Conservation (phyloP, 2,888 invertebrate genomes). For the Drosophila subsilvestris region DNA sequence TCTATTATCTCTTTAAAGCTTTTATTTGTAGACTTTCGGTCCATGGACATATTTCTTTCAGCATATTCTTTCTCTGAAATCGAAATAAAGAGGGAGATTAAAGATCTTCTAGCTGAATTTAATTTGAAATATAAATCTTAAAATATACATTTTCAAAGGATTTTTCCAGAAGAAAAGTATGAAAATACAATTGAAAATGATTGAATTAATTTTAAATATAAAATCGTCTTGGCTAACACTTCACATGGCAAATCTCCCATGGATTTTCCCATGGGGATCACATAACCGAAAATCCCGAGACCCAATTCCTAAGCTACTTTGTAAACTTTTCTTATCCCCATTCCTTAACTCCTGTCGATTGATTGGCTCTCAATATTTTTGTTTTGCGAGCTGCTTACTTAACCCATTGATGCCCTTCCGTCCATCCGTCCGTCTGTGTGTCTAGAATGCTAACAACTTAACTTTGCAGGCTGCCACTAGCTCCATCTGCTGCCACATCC, state of each 20-base stretch:
- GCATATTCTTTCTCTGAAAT: no score
- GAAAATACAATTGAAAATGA: no score
- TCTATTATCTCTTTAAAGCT: no score
- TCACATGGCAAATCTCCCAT: background rate
- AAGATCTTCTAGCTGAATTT: no score
- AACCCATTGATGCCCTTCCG: conserved; percentile 41
- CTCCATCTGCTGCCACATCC: conserved; percentile 68
- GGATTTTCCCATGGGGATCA: background rate
- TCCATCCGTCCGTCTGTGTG: conserved; percentile 9
- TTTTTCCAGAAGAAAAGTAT: no score
- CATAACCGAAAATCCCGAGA: background rate
- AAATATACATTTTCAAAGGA: no score
- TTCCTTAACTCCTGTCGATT: background rate
- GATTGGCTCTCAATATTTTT: conserved; percentile 34
- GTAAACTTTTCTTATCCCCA: conserved; percentile 1
- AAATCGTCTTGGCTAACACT: background rate
- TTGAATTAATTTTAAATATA: background rate
- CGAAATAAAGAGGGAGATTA: no score
- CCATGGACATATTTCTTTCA: no score
- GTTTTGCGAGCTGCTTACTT: conserved; percentile 46
- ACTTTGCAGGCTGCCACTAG: conserved; percentile 56
- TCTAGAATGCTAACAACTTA: conserved; percentile 30
- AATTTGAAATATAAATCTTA: no score
- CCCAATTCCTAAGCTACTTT: background rate
- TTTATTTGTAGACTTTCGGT: no score